A percentile compares a stretch with the other conserved stretches of the same genome.
Evolutionary conservation across 2,113 vertebrate species (phyloP).

Genomic region (Pteronura brasiliensis): DNA sequence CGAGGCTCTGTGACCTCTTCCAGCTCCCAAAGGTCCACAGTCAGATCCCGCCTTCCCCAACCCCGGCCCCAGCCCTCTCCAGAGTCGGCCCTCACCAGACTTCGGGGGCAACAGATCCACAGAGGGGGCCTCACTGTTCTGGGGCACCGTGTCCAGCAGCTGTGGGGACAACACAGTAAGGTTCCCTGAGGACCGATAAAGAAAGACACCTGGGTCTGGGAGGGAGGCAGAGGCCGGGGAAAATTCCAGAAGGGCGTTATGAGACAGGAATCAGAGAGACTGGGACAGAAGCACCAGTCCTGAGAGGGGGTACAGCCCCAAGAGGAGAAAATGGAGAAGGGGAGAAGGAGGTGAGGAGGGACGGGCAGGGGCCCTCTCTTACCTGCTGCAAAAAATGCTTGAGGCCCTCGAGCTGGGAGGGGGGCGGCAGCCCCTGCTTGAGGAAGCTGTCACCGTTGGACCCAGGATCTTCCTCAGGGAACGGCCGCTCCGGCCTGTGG

Average conservation of each 20-base stretch:
- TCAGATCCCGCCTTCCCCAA: background rate
- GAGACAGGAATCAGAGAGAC: background rate
- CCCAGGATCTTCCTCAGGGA: conserved; percentile 70
- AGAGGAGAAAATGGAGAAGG: background rate
- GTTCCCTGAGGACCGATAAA: background rate
- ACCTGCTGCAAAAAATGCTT: conserved; percentile 78
- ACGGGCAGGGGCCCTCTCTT: background rate
- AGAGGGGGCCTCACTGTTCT: conserved; percentile 54
- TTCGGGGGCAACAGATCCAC: conserved; percentile 48
- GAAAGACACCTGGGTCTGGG: background rate
- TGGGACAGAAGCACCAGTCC: background rate
- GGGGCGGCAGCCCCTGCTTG: background rate
- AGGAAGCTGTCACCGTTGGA: conserved; percentile 9
- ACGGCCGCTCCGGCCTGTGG: conserved; percentile 71
- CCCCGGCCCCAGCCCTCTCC: background rate
- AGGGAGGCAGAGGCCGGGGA: background rate
- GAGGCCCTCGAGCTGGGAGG: conserved; percentile 67
- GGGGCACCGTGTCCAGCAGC: conserved; percentile 65
- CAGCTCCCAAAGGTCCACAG: background rate
- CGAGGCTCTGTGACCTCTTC: background rate
- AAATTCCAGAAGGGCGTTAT: background rate
- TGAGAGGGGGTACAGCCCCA: background rate
- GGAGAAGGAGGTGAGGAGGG: too few relatives aligned
- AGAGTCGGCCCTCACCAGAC: conserved; percentile 59
- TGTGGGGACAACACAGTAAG: background rate